phyloP scores from a whole-genome alignment of 2,113 vertebrate genomes.

The Phrynosoma platyrhinos region DNA sequence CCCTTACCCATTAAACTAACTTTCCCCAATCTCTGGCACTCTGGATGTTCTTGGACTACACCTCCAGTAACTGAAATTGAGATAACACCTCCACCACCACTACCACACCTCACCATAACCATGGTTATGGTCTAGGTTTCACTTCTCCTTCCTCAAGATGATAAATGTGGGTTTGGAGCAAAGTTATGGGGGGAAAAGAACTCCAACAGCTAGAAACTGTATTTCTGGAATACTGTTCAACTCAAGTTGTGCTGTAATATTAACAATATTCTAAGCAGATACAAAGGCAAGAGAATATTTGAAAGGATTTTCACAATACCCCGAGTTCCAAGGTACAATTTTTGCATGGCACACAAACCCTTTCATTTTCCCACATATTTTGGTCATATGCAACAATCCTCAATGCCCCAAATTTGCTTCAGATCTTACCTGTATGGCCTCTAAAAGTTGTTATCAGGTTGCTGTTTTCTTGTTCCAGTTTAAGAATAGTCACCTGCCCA shows the following conservation, averaged over 20 bases:
- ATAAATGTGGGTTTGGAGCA: neutral
- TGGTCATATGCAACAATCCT: neutral
- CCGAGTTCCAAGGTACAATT: neutral
- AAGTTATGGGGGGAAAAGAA: neutral
- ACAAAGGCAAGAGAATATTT: neutral
- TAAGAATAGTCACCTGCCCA: slow-evolving; percentile 97
- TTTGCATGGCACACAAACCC: neutral
- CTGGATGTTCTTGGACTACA: too few species aligned
- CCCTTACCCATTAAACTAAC: neutral
- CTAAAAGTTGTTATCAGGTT: slow-evolving; percentile 95
- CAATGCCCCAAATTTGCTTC: neutral
- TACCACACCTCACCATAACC: too few species aligned
- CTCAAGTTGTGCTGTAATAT: too few species aligned
- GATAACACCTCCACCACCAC: too few species aligned
- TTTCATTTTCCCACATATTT: neutral
- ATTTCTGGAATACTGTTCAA: neutral
- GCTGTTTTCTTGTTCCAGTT: slow-evolving; percentile 95
- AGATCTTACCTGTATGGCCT: slow-evolving; percentile 91
- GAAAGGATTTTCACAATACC: neutral
- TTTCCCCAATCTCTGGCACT: neutral
- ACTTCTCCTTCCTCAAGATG: too few species aligned
- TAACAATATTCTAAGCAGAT: neutral
- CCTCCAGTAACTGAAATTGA: too few species aligned
- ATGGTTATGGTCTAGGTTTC: too few species aligned
- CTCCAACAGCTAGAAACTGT: neutral